These are phyloP conservation scores for Anarrhichthys ocellatus DNA, from an alignment of 2,113 vertebrate genomes.

Conservation along the genomic window DNA sequence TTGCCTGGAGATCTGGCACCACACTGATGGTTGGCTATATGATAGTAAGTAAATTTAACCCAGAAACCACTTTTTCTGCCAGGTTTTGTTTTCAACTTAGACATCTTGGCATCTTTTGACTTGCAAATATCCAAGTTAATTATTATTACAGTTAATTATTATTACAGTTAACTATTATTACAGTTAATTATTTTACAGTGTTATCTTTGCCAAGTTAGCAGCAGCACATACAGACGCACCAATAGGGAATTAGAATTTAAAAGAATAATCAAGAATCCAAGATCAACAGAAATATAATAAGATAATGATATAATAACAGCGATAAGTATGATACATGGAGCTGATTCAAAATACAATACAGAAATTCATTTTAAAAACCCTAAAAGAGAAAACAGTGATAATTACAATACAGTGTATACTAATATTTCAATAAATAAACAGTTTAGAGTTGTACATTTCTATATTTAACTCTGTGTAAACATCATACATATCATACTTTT, in stretches of 20 bases:
- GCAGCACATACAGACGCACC: not conserved
- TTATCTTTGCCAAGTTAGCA: not conserved
- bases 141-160: not conserved
- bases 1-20: conserved; percentile 82
- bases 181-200: not conserved
- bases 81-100: not conserved
- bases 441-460: not conserved
- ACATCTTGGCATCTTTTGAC: not conserved
- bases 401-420: not conserved
- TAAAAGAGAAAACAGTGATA: not conserved
- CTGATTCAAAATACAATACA: not conserved
- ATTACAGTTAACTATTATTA: not conserved
- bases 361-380: not conserved
- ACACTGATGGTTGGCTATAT: fast-evolving
- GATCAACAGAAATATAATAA: not conserved
- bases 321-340: not conserved
- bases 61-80: not conserved
- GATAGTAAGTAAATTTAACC: conserved; percentile 53
- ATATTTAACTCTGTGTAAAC: not conserved
- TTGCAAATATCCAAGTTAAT: not conserved
- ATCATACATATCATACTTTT: not conserved
- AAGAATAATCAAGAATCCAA: not conserved
- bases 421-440: not conserved
- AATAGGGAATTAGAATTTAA: not conserved
- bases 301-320: not conserved